Base-by-base conservation (phyloP, 2,888 invertebrate genomes). In the Empis livida region DNA sequence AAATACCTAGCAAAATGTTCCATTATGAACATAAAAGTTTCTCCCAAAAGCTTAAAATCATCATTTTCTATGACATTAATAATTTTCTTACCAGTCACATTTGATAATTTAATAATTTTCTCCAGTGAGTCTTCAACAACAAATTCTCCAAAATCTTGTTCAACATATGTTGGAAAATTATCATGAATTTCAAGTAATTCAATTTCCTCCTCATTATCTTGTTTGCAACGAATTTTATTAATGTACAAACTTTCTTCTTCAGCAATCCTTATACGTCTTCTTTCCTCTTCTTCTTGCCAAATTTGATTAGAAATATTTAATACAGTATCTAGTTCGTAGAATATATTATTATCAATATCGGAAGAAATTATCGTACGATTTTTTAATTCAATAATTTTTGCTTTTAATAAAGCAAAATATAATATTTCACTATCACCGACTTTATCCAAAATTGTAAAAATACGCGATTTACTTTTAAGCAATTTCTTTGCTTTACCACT, bases 221-320 rank as follows among this genome's bases (percentile, higher is more conserved):
- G 75, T 55, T 78, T 76, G 46, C 80, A 80, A 65, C 77, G 78
- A 0, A 78, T 77, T 60, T 77, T 78, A 44, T 79, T 82, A 47
- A 80, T 80, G 63, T 85, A 88, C 41, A 92, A 68, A 54, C 81
- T 82, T 45, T 86, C 86, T 49, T 85, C 82, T 55, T 88, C 88
- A 45, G 76, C 75, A 53, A 82, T 78, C 56, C 78, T 77, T 56
- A 73, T 73, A 53, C 79, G 78, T 15, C 77, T 74, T 23, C 79
- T 77, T 43, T 78, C 76, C 57, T 88, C 81, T 56, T 89, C 85
- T 48, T 78, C 74, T 57, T 80, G 79, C 91, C 93, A 94, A 1
- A 80, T 71, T 46, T 73, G 64, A 17, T 84, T 80, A 44, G 88
- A 75, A 39, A 75, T 70, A 45, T 73, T 71, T 1, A 86, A 61